Evolutionary conservation across 2,113 vertebrate genomes (phyloP), one percentile per base, ranked within the genome.

Genomic region (Sorex araneus): DNA sequence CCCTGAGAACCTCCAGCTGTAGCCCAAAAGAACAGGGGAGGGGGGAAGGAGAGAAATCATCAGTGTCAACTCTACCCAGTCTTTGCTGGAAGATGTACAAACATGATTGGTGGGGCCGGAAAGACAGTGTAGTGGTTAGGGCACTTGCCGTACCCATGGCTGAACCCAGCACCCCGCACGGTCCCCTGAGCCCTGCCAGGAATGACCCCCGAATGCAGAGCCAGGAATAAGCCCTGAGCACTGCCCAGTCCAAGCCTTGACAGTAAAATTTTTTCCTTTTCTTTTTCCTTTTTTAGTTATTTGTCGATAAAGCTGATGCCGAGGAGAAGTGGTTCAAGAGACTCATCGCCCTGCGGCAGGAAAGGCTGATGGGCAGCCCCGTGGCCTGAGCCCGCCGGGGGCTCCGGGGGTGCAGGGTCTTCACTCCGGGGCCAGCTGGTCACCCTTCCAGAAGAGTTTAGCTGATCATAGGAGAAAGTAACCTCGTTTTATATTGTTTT

Each of bases 341-440:
- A 93, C 95, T 99, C 97, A 96, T 98, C 2, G 98, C 98, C 0
- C 98, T 99, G 63, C 98, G 99, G 36, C 99, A 99, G 92, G 99
- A 99, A 89, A 97, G 99, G 94, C 98, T 99, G 85, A 99, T 99
- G 99, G 99, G 99, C 83, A 99, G 99, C 91, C 99, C 99, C 0
- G 99, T 99, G 82, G 97, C 98, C 83, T 99, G 95, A 99, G 64
- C 4, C 0, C 81, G 67, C 84, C 4, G 25, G 66, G 0, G 40
- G 47, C 9, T 5, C 2, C 10, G 47, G 47, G 2, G 13, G 10
- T 50, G 6, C 2, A 50, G 47, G 47, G 47, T 13, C 47, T 40
- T 67, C 83, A 91, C 34, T 15, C 84, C 15, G 1, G 0, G 83
- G 43, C 84, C 70, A 82, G 93, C 60, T 75, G 32, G 0, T 28